Evolutionary conservation across 2,797 vertebrate genomes (phyloP).

Genomic region (Sebastes goodei): DNA sequence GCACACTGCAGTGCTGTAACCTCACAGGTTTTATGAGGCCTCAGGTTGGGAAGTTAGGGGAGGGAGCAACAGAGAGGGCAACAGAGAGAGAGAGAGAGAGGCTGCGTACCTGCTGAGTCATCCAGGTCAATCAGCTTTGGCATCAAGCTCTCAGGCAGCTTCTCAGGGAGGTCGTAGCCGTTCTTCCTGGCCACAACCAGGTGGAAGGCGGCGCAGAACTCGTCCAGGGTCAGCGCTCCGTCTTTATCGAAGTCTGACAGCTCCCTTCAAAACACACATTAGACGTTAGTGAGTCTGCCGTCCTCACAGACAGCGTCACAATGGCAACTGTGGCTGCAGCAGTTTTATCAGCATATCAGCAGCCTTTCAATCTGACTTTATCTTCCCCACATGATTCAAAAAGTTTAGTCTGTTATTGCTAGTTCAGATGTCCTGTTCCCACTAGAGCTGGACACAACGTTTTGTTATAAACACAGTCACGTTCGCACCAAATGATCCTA

Average conservation of each 20-base stretch:
- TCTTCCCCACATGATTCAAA: background rate
- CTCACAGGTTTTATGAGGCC: slow-evolving; percentile 3
- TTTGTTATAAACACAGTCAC: background rate
- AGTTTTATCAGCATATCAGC: background rate
- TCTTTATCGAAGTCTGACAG: slow-evolving; percentile 99
- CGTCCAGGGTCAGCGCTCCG: slow-evolving; percentile 95
- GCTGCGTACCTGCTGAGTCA: slow-evolving; percentile 90
- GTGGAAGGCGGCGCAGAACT: slow-evolving; percentile 99
- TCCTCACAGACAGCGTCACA: background rate
- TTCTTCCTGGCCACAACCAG: slow-evolving; percentile 98
- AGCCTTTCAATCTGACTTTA: background rate
- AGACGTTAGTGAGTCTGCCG: background rate
- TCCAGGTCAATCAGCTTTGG: slow-evolving; percentile 99
- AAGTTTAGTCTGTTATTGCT: background rate
- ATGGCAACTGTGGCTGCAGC: background rate
- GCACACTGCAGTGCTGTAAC: background rate
- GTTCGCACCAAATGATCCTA: background rate
- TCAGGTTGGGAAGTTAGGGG: background rate
- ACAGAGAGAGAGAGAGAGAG: background rate
- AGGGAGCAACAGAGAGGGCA: background rate
- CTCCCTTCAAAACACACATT: slow-evolving; percentile 84
- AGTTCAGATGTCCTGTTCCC: background rate
- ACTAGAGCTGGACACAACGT: background rate
- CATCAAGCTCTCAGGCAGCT: slow-evolving; percentile 98
- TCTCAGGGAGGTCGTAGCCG: slow-evolving; percentile 98